These are phyloP conservation scores for Siniperca scherzeri DNA, from an alignment of 2,797 vertebrate species.

Conservation along the genomic window DNA sequence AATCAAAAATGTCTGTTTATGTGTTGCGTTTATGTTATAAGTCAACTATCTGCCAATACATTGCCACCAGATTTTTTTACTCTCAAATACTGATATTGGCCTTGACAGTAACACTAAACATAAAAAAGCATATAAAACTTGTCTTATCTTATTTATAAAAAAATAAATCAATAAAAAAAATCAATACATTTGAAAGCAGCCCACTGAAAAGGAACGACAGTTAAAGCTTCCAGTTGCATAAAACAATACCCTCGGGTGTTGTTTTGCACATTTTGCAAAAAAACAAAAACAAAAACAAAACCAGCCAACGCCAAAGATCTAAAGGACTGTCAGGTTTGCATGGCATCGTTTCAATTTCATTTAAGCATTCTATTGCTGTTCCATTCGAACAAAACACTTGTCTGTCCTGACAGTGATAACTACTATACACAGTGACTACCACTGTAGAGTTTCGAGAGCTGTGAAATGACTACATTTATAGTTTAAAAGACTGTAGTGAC, in stretches of 20 bases:
- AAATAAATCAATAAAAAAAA: slow-evolving; percentile 30
- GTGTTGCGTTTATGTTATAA: not conserved
- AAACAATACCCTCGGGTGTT: slow-evolving; percentile 20
- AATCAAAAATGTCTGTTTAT: not conserved
- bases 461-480: slow-evolving; percentile 16
- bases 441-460: slow-evolving; percentile 19
- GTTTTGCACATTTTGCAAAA: not conserved
- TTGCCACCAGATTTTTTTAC: not conserved
- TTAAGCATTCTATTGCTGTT: slow-evolving; percentile 38
- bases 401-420: slow-evolving; percentile 23
- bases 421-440: slow-evolving; percentile 10
- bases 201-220: slow-evolving; percentile 11
- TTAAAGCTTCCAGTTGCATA: slow-evolving; percentile 32
- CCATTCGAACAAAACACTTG: slow-evolving; percentile 36
- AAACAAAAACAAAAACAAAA: not conserved
- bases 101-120: not conserved
- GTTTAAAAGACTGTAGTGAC: slow-evolving; percentile 7
- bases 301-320: slow-evolving; percentile 34
- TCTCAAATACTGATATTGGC: not conserved
- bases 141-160: slow-evolving; percentile 48
- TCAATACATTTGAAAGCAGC: slow-evolving; percentile 26
- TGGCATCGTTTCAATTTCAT: slow-evolving; percentile 33
- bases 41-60: too few relatives aligned
- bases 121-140: slow-evolving; percentile 34
- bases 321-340: slow-evolving; percentile 41